Base-by-base conservation (phyloP, 2,113 vertebrate species). In the Ceratotherium simum region DNA sequence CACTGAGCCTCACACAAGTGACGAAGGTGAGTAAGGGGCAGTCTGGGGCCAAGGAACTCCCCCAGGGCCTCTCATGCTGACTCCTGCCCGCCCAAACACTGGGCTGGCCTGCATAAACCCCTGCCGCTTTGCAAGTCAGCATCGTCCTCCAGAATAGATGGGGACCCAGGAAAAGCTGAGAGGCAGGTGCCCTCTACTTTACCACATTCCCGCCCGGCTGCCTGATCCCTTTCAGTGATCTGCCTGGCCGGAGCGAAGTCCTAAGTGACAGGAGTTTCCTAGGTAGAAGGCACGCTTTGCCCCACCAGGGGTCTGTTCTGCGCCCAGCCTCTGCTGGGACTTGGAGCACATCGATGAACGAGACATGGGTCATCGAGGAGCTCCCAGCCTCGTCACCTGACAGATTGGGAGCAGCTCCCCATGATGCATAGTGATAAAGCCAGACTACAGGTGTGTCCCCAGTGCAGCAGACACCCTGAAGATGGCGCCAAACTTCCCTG, bases 1-100 rank as follows among this genome's bases (percentile, higher is more conserved):
- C 95, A 99, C 99, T 0, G 99, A 99, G 98, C 99, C 99, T 0
- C 99, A 99, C 98, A 99, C 99, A 80, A 99, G 99, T 1, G 99
- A 99, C 11, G 99, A 99, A 79, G 99, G 99, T 99, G 98, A 99
- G 99, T 97, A 1, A 18, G 20, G 56, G 6, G 86, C 16, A 27
- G 27, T 58, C 25, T 51, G 82, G 51, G 54, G 23, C 60, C 27
- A 23, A 20, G 16, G 69, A 12, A 36, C 5, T 67, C 81, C 10
- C 7, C 67, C 67, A 0, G 46, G 76, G 42, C 0, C 84, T 89
- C 48, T 85, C 5, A 0, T 1, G 0, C 27, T 48, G 56, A 39
- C 25, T 83, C 7, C 2, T 13, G 54, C 23, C 36, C 27, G 31
- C 81, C 8, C 11, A 6, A 2, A 23, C 14, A 7, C 13, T 33